Percentiles rank a stretch among this genome's conserved stretches.
phyloP scores from a whole-genome alignment of 2,888 invertebrate genomes.

The Trypoxylon attenuatum region DNA sequence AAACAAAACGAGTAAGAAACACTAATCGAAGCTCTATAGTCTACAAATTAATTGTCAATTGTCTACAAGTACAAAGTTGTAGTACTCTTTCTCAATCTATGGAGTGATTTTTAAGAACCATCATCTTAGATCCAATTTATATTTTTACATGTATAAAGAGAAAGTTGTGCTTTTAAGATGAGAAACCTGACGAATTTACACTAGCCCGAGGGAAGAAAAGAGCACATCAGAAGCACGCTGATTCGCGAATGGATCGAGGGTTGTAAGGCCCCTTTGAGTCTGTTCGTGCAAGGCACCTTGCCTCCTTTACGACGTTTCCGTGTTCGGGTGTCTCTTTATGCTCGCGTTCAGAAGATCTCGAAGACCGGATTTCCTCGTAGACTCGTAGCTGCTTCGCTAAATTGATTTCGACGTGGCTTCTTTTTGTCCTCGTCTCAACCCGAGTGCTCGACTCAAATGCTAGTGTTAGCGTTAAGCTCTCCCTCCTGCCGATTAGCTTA shows the following conservation, averaged over 20 bases:
- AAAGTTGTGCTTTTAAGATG: slow-evolving; percentile 4
- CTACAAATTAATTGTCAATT: no score
- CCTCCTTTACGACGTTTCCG: slow-evolving; percentile 22
- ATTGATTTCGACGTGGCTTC: slow-evolving; percentile 67
- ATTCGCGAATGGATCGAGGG: slow-evolving; percentile 50
- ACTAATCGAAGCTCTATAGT: no score
- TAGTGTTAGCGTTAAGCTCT: slow-evolving; percentile 20
- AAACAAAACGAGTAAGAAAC: no score
- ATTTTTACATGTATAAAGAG: not conserved
- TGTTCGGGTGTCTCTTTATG: slow-evolving; percentile 57
- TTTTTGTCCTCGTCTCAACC: slow-evolving; percentile 61
- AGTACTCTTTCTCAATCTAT: no score
- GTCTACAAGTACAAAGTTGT: no score
- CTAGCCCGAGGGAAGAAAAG: slow-evolving; percentile 35
- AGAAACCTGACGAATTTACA: slow-evolving; percentile 26
- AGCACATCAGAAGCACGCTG: slow-evolving; percentile 21
- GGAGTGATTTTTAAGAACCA: no score
- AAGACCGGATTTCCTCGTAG: slow-evolving; percentile 69
- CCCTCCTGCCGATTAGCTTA: slow-evolving; percentile 36
- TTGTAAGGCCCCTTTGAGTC: slow-evolving; percentile 52
- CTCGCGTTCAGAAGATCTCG: slow-evolving; percentile 67
- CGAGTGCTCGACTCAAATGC: slow-evolving; percentile 26
- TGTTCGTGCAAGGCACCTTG: slow-evolving; percentile 33
- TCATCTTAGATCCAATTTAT: no score
- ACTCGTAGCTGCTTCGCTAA: slow-evolving; percentile 51